Conservation (phyloP, 2,888 invertebrate species). For the Phyllotreta cruciferae region DNA sequence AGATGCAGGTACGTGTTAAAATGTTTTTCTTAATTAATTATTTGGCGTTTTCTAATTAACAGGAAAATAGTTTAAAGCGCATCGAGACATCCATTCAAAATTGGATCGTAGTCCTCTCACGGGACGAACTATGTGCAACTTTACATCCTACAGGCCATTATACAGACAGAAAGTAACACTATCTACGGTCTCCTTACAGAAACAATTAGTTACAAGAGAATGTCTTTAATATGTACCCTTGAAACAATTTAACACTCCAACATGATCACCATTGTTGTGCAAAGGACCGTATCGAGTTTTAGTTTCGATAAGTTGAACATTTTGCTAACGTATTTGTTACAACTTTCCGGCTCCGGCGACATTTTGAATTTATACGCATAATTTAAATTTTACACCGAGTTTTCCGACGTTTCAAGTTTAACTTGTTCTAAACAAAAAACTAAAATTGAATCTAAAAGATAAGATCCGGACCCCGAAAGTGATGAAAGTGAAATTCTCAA, state of each 20-base stretch:
- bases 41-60: neutral
- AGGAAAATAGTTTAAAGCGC: slow-evolving; percentile 3
- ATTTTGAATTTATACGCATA: too few relatives aligned
- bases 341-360: too few relatives aligned
- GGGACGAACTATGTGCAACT: slow-evolving; percentile 34
- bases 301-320: neutral
- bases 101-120: slow-evolving; percentile 22
- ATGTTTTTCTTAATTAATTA: slow-evolving; percentile 6
- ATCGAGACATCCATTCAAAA: slow-evolving; percentile 26
- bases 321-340: too few relatives aligned
- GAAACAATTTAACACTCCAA: slow-evolving; percentile 32
- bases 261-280: slow-evolving; percentile 16
- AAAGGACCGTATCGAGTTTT: slow-evolving; percentile 18
- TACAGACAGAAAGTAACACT: slow-evolving; percentile 32
- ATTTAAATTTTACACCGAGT: too few relatives aligned
- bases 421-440: slow-evolving; percentile 18
- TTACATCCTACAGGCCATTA: slow-evolving; percentile 31
- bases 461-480: slow-evolving; percentile 10
- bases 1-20: slow-evolving; percentile 80
- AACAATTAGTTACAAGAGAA: slow-evolving; percentile 36
- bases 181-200: slow-evolving; percentile 33
- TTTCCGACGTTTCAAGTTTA: neutral
- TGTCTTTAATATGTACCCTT: slow-evolving; percentile 30
- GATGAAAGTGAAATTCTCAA: slow-evolving; percentile 27
- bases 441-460: slow-evolving; percentile 14